phyloP scores from a whole-genome alignment of 1,140 invertebrate species.

The Arion vulgaris region DNA sequence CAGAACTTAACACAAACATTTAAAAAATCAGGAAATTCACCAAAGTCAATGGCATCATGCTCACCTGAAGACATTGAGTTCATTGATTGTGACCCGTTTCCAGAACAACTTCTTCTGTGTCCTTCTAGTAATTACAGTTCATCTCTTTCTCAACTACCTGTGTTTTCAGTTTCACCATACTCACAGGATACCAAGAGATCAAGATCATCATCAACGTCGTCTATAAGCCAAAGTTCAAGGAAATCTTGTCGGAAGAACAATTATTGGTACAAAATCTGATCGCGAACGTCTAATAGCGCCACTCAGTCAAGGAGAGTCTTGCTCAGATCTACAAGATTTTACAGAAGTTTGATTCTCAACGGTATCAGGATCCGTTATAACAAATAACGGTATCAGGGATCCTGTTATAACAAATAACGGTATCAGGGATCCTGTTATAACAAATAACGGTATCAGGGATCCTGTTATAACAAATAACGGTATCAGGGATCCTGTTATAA shows the following conservation, averaged over 20 bases:
- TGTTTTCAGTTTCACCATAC: background rate
- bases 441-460: too few species aligned
- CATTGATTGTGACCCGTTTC: conserved; percentile 7
- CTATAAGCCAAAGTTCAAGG: background rate
- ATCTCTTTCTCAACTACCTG: conserved; percentile 22
- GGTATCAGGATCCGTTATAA: too few species aligned
- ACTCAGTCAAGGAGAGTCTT: conserved; percentile 24
- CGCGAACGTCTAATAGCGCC: conserved; percentile 6
- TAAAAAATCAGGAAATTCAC: background rate
- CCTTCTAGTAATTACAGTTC: conserved; percentile 5
- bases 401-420: too few species aligned
- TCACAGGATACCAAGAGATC: background rate
- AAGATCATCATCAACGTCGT: conserved; percentile 14
- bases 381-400: too few species aligned
- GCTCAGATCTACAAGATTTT: conserved; percentile 14
- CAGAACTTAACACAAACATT: background rate
- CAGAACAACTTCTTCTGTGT: conserved; percentile 9
- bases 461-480: too few species aligned
- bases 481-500: too few species aligned
- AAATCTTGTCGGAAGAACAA: background rate
- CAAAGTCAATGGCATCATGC: background rate
- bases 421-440: too few species aligned
- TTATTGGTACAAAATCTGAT: background rate
- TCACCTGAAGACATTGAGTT: conserved; percentile 15
- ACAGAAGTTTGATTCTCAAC: background rate